These are phyloP conservation scores for Cranoglanis bouderius DNA, from an alignment of 2,113 vertebrate genomes.

Conservation along the genomic window DNA sequence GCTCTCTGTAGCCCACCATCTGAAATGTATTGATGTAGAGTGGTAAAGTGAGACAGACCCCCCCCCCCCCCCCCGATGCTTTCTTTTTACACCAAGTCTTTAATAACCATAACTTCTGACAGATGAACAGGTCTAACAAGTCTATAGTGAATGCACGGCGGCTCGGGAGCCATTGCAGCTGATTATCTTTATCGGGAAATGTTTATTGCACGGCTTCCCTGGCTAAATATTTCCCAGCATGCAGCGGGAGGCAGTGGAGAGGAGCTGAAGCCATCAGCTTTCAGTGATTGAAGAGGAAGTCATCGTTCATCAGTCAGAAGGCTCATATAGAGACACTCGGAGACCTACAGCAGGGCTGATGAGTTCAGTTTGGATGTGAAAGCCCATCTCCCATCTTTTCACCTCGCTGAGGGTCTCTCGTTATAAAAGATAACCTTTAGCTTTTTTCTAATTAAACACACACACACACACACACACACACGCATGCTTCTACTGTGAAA, in stretches of 20 bases:
- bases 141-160: neutral
- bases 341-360: neutral
- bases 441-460: neutral
- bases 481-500: neutral
- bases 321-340: neutral
- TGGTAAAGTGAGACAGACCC: neutral
- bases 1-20: neutral
- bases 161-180: neutral
- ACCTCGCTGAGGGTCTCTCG: neutral
- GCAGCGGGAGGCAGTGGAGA: neutral
- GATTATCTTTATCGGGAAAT: constrained; percentile 12
- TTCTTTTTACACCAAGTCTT: neutral
- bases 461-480: neutral
- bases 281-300: constrained; percentile 13
- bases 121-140: neutral
- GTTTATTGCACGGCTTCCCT: neutral
- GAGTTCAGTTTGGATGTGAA: neutral
- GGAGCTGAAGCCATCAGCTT: neutral
- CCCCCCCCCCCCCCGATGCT: neutral
- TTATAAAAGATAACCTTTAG: neutral
- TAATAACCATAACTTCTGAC: neutral
- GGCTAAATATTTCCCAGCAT: constrained; percentile 29
- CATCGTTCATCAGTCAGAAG: constrained; percentile 1
- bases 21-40: neutral
- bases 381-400: neutral